Evolutionary conservation across 2,888 invertebrate species (phyloP), one percentile per base, ranked within the genome.

Genomic region (Luperina testacea): DNA sequence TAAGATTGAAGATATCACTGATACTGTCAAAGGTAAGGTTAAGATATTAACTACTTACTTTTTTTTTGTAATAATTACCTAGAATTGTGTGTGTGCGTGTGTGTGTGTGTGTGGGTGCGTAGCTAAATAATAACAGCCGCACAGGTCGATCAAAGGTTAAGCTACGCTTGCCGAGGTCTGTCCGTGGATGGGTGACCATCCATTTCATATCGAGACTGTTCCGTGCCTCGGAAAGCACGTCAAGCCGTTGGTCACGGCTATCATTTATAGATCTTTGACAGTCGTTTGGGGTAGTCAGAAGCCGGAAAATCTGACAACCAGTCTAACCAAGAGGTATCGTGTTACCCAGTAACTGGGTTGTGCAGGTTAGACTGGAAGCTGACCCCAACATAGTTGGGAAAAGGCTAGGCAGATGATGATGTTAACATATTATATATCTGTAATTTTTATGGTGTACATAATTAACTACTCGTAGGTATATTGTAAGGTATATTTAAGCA

Each of bases 1-100:
- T 90, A 94, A 93, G 92, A 94, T 95, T 92, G 94, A 92, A 93
- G 94, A 94, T 87, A 93, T 95, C 87, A 92, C 92, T 87, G 90
- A 91, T 83, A 90, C 92, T 76, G 87, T 95, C 73, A 95, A 95
- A 94, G 96, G 96, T 96, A 87, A 93, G 94, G 90, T 78, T 79
- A 76, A 17, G 53, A 75, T 4, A n/a, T 11, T 57, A 57, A 2
- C n/a, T 59, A 59, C 4, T 4, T 59, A 48, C 53, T 77, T 67
- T 24, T 45, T n/a, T 42, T 57, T 20, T 27, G 7, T 11, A 27
- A 4, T 27, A 7, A 9, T 27, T 45, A 15, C 48, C 17, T 17
- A 32, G 0, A 63, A 32, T 32, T 63, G 17, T 8, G 17, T 61
- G 27, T 32, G 45, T 45, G 13, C 13, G 13, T 45, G 45, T 45